Evolutionary conservation across 2,113 vertebrate species (phyloP), one percentile per base, ranked within the genome.

Genomic region (Tympanuchus pallidicinctus): DNA sequence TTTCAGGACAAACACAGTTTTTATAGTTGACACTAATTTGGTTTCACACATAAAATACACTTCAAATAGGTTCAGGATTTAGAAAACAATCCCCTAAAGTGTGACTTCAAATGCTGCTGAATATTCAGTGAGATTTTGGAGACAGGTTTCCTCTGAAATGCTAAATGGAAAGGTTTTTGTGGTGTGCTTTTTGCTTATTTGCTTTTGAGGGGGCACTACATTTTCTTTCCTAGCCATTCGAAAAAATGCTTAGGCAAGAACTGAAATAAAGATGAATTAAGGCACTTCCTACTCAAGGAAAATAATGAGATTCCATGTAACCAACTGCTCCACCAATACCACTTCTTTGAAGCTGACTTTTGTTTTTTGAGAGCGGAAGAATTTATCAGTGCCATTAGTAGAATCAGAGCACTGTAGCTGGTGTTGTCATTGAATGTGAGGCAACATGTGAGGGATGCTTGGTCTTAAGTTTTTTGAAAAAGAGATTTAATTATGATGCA

Each of bases 171-270:
- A 80, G 38, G 15, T 30, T 30, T 56, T 56, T 17, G 48, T 22
- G 48, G 11, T 24, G 12, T 50, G 48, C 4, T 50, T 50, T 50
- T 24, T 50, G 48, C 48, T 56, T 56, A 16, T 56, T 56, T 56
- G 28, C 30, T 56, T 56, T 16, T 74, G 45, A 18, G 8, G 32
- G 14, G 5, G 16, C 69, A 90, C 64, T 52, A 76, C 83, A 85
- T 93, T 91, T 86, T 79, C 38, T 30, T 82, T 76, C 60, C 27
- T 69, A 92, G 64, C 78, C 82, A 14, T 74, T 88, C 17, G 67
- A 50, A 69, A 61, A 69, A 73, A 74, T 77, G 28, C 56, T 80
- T 74, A 79, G 50, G 61, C 67, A 86, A 77, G 56, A 67, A 80
- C 67, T 77, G 67, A 67, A 86, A 60, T 8, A 83, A 22, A 92